phyloP scores from a whole-genome alignment of 2,888 invertebrate species.

The Drosophila monieri region DNA sequence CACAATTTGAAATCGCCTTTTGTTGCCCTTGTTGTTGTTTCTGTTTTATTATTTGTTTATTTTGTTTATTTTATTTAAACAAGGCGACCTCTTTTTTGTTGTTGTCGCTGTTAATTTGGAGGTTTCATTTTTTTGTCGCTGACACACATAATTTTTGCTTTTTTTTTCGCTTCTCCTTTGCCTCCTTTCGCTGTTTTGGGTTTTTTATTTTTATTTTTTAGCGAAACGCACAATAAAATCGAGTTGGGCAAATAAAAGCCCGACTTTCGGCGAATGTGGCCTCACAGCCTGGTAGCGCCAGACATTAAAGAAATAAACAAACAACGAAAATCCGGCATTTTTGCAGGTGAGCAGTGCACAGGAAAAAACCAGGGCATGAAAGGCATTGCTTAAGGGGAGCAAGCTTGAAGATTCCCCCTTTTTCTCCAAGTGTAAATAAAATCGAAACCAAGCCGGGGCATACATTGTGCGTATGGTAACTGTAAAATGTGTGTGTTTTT shows the following conservation, averaged over 20 bases:
- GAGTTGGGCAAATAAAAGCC: conserved; percentile 69
- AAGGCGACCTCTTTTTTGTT: conserved; percentile 70
- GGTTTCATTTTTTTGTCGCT: conserved; percentile 53
- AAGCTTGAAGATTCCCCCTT: too few species aligned
- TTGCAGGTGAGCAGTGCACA: conserved; percentile 38
- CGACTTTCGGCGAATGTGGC: conserved; percentile 30
- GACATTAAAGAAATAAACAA: conserved; percentile 59
- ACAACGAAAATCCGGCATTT: conserved; percentile 57
- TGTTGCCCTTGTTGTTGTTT: conserved; percentile 14
- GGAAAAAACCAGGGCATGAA: neutral
- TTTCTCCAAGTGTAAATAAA: conserved; percentile 19
- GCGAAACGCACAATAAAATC: conserved; percentile 64
- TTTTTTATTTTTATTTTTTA: conserved; percentile 32
- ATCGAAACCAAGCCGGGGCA: conserved; percentile 23
- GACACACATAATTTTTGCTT: conserved; percentile 63
- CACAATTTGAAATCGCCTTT: conserved; percentile 39
- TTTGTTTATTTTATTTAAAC: conserved; percentile 48
- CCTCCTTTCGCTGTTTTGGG: neutral
- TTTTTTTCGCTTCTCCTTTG: conserved; percentile 5
- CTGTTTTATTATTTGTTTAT: conserved; percentile 12
- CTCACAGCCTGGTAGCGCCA: conserved; percentile 42
- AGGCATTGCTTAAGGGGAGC: too few species aligned
- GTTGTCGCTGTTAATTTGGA: conserved; percentile 62
- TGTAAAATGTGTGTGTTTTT: conserved; percentile 72
- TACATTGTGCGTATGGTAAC: conserved; percentile 65